A percentile compares a stretch with the other conserved stretches of the same genome.
phyloP scores from a whole-genome alignment of 2,797 vertebrate species.

The Pampus argenteus region DNA sequence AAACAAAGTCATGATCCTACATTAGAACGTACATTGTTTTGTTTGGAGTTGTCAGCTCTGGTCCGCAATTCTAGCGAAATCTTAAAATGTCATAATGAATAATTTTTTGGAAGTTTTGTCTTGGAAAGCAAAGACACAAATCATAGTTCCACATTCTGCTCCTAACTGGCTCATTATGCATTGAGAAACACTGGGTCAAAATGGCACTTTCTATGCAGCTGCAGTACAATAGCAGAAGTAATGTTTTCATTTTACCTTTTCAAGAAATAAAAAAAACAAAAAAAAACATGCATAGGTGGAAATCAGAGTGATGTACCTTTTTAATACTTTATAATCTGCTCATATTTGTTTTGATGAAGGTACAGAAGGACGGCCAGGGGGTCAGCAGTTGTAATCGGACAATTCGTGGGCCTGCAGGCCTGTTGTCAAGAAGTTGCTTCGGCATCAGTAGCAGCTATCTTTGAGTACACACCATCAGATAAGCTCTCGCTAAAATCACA shows the following conservation, averaged over 20 bases:
- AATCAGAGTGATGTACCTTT: constrained; percentile 36
- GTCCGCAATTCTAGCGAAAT: neutral
- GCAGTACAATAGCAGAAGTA: constrained; percentile 3
- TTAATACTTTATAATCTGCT: constrained; percentile 28
- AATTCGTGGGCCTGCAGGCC: constrained; percentile 33
- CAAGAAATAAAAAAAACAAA: constrained; percentile 22
- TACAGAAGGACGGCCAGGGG: neutral
- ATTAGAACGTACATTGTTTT: constrained; percentile 12
- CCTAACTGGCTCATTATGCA: constrained; percentile 29
- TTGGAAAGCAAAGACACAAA: constrained; percentile 17
- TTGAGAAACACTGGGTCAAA: constrained; percentile 16
- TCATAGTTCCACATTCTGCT: constrained; percentile 6
- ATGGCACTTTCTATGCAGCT: neutral
- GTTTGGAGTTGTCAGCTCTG: constrained; percentile 29
- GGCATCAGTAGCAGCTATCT: constrained; percentile 60
- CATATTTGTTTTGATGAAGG: constrained; percentile 13
- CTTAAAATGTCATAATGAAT: neutral
- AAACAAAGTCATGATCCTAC: constrained; percentile 26
- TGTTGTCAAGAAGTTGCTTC: constrained; percentile 46
- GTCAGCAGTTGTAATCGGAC: constrained; percentile 24
- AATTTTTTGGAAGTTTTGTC: neutral
- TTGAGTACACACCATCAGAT: constrained; percentile 45
- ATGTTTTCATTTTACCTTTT: constrained; percentile 45
- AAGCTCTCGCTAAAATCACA: constrained; percentile 52
- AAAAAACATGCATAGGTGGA: constrained; percentile 31